Evolutionary conservation across 1,140 invertebrate genomes (phyloP).

Genomic region (Callitettix versicolor): DNA sequence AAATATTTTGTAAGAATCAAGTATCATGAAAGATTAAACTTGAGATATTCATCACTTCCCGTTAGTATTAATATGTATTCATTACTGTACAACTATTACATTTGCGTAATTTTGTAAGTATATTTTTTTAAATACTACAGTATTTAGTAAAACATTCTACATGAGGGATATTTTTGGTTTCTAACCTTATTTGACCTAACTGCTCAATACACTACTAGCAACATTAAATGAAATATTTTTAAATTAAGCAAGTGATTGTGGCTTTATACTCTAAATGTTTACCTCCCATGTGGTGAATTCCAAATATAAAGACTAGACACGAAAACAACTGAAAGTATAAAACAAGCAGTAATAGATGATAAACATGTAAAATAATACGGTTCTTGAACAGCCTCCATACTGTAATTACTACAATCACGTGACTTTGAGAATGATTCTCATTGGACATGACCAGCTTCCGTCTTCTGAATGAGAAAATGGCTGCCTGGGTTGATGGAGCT

Average conservation of each 20-base stretch:
- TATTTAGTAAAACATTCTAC: no score
- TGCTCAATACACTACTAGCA: background rate
- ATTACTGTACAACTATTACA: no score
- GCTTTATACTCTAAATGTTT: constrained; percentile 26
- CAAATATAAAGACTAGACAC: constrained; percentile 76
- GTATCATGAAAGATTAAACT: no score
- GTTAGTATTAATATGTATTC: no score
- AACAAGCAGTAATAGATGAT: constrained; percentile 39
- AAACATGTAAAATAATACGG: constrained; percentile 21
- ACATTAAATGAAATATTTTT: background rate
- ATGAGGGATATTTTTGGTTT: background rate
- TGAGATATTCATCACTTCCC: no score
- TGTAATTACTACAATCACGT: constrained; percentile 31
- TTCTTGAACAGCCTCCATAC: constrained; percentile 29
- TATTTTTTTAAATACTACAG: no score
- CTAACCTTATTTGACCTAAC: no score
- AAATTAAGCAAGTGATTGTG: background rate
- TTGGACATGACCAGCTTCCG: constrained; percentile 19
- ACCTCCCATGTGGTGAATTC: constrained; percentile 61
- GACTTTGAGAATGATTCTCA: constrained; percentile 14
- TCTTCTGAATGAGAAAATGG: constrained; percentile 44
- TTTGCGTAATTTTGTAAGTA: no score
- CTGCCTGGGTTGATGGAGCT: constrained; percentile 47
- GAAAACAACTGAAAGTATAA: constrained; percentile 60
- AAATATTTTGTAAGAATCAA: no score